A percentile compares a stretch with the other conserved stretches of the same genome.
Evolutionary conservation across 1,140 invertebrate genomes (phyloP).

Genomic region (Rhysida immarginata): DNA sequence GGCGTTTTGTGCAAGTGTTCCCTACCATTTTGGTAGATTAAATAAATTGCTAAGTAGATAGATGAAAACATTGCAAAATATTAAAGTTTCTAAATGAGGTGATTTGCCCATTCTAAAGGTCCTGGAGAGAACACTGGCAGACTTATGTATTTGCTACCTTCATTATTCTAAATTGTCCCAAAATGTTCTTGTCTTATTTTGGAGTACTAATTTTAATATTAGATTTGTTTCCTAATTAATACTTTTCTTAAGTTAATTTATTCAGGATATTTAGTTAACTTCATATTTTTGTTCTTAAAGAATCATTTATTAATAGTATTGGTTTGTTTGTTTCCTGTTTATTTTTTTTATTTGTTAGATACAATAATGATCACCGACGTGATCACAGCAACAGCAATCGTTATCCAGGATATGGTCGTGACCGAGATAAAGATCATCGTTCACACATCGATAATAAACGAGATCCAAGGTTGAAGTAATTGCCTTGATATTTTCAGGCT

Average conservation of each 20-base stretch:
- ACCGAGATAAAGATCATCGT: neutral
- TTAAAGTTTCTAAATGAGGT: too few relatives aligned
- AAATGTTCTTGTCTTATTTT: too few relatives aligned
- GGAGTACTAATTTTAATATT: neutral
- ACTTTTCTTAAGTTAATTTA: neutral
- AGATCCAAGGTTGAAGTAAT: slow-evolving; percentile 1
- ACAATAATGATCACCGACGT: slow-evolving; percentile 6
- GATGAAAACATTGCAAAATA: too few relatives aligned
- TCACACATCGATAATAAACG: slow-evolving; percentile 4
- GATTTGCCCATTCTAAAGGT: too few relatives aligned
- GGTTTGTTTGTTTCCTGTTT: neutral
- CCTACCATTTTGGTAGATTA: too few relatives aligned
- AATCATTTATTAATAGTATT: neutral
- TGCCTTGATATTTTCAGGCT: neutral
- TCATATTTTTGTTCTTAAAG: neutral
- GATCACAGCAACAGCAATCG: neutral
- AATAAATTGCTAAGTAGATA: too few relatives aligned
- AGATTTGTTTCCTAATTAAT: neutral
- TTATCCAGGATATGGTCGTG: neutral
- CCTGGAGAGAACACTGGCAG: too few relatives aligned
- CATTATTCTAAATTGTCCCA: too few relatives aligned
- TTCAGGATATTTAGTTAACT: neutral
- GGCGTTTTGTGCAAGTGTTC: too few relatives aligned
- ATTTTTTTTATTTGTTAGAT: neutral
- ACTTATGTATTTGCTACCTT: too few relatives aligned